Evolutionary conservation across 2,113 vertebrate species (phyloP).

Genomic region (Isichthys henryi): DNA sequence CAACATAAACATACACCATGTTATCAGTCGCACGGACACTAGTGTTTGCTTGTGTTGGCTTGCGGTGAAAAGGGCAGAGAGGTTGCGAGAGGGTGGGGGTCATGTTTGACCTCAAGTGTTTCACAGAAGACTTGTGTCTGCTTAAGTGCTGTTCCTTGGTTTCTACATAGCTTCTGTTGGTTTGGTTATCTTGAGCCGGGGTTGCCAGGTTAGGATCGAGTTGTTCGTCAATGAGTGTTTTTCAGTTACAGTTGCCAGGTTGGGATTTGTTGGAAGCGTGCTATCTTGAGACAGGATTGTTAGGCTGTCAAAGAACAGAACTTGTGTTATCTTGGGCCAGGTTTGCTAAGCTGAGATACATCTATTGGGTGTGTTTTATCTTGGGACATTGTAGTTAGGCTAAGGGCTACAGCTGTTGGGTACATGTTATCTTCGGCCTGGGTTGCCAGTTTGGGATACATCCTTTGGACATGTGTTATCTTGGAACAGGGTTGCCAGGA

Average conservation of each 20-base stretch:
- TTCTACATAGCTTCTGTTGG: background rate
- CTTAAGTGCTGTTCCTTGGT: background rate
- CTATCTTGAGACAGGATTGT: background rate
- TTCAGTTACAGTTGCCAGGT: background rate
- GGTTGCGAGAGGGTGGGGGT: background rate
- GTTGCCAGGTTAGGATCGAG: background rate
- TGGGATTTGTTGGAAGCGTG: background rate
- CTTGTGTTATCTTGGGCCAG: constrained; percentile 1
- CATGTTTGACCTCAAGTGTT: background rate
- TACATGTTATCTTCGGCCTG: background rate
- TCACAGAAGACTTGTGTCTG: background rate
- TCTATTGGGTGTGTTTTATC: background rate
- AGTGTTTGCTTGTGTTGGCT: background rate
- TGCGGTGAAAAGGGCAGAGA: background rate
- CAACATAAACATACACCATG: background rate
- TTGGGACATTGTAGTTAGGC: background rate
- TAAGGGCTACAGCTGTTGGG: background rate
- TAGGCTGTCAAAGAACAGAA: background rate
- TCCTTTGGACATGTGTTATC: background rate
- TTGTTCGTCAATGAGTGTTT: background rate
- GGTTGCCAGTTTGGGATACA: background rate
- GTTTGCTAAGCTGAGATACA: background rate
- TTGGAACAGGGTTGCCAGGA: background rate
- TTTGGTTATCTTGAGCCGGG: background rate
- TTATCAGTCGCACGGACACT: background rate